phyloP scores from a whole-genome alignment of 1,140 invertebrate species.

The Reticulitermes speratus region DNA sequence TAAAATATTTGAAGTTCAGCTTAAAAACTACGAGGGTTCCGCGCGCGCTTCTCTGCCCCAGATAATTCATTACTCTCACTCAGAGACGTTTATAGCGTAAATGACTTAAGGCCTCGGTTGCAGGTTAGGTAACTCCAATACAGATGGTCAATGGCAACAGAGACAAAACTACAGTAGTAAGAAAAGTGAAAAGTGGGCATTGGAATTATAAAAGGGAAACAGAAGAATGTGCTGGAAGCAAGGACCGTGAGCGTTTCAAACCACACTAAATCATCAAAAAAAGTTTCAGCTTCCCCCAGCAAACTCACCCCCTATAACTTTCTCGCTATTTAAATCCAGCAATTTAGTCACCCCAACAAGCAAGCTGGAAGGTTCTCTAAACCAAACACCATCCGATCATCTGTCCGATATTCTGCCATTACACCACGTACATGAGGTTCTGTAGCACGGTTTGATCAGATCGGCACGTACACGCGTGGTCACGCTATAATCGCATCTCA shows the following conservation, averaged over 20 bases:
- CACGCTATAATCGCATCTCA: conserved; percentile 1
- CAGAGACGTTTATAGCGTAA: no score
- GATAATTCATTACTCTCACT: no score
- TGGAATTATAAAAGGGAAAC: not conserved
- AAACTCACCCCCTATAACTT: not conserved
- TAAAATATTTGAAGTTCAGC: no score
- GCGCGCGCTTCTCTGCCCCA: no score
- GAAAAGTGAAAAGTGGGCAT: no score
- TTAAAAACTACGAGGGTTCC: no score
- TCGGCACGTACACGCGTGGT: conserved; percentile 23
- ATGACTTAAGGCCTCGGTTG: no score
- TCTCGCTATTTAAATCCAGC: not conserved
- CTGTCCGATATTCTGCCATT: not conserved
- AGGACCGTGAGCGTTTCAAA: not conserved
- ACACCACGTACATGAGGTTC: no score
- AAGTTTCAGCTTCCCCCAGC: not conserved
- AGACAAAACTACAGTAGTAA: not conserved
- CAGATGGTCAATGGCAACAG: not conserved
- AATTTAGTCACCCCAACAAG: not conserved
- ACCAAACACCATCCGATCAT: conserved; percentile 8
- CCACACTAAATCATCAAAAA: not conserved
- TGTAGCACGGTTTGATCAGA: not conserved
- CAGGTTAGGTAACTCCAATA: not conserved
- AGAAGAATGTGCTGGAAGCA: not conserved
- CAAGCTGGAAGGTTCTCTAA: not conserved